Conservation (phyloP, 2,113 vertebrate genomes). For the Orientallactaga bullata region DNA sequence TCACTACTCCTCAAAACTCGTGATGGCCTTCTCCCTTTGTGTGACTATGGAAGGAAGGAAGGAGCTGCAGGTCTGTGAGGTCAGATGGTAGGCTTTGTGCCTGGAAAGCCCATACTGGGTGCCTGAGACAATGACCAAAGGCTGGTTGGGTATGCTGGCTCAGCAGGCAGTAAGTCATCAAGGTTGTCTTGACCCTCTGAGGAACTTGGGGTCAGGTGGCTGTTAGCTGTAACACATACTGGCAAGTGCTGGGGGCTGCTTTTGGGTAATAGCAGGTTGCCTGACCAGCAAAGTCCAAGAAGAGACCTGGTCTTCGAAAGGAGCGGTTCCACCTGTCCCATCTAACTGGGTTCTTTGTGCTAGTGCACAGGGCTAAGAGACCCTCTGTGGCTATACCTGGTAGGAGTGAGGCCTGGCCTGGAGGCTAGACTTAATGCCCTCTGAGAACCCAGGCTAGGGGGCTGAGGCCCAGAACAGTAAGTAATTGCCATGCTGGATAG, state of each 20-base stretch:
- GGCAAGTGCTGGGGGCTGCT: background rate
- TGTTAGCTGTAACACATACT: background rate
- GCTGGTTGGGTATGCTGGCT: background rate
- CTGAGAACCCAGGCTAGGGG: background rate
- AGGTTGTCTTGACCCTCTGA: rapidly evolving
- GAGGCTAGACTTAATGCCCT: background rate
- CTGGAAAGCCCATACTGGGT: background rate
- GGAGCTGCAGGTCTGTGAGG: background rate
- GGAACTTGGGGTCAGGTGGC: background rate
- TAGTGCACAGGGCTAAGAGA: background rate
- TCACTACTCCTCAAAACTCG: background rate
- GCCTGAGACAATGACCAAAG: background rate
- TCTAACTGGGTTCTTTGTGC: background rate
- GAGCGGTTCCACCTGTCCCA: background rate
- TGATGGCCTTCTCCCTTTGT: background rate
- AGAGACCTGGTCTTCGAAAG: background rate
- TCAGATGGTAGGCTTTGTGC: background rate
- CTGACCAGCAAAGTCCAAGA: background rate
- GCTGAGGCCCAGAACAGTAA: background rate
- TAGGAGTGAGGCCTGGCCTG: background rate
- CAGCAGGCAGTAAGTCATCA: background rate
- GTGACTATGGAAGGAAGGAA: background rate
- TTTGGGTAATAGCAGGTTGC: background rate
- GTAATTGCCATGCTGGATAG: background rate
- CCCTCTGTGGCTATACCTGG: no score